phyloP scores from a whole-genome alignment of 2,888 invertebrate species.

The Diachrysia chrysitis region DNA sequence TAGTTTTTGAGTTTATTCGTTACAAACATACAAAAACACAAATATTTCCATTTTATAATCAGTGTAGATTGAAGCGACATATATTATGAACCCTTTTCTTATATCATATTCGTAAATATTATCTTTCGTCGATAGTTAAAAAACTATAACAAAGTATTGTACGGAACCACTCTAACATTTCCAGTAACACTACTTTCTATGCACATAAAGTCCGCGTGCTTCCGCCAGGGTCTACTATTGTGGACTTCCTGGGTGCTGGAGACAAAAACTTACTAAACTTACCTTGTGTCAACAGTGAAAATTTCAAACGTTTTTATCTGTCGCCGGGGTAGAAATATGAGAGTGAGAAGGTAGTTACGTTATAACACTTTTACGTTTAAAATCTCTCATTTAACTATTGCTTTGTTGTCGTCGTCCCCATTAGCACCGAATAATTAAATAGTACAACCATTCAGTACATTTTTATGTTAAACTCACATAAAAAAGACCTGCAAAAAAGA shows the following conservation, averaged over 20 bases:
- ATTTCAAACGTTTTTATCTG: constrained; percentile 41
- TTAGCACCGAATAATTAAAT: too few species aligned
- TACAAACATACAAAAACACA: too few species aligned
- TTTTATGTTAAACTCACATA: too few species aligned
- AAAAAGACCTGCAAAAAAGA: too few species aligned
- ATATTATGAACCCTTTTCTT: too few species aligned
- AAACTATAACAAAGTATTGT: background rate
- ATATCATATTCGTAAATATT: too few species aligned
- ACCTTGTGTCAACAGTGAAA: constrained; percentile 17
- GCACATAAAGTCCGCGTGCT: constrained; percentile 39
- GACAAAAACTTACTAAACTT: constrained; percentile 46
- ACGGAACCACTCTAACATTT: constrained; percentile 19
- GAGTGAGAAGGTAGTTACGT: background rate
- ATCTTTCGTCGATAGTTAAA: too few species aligned
- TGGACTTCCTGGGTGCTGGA: constrained; percentile 28
- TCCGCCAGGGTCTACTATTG: constrained; percentile 27
- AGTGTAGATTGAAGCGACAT: too few species aligned
- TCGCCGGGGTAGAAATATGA: constrained; percentile 20
- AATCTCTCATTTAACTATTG: background rate
- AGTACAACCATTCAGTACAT: too few species aligned
- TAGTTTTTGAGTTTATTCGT: too few species aligned
- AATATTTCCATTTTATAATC: too few species aligned
- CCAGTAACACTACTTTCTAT: constrained; percentile 15
- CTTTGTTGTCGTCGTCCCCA: background rate
- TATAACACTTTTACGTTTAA: background rate